These are phyloP conservation scores for Scolopax bukidnonensis DNA, from an alignment of 2,797 vertebrate genomes.

Conservation along the genomic window DNA sequence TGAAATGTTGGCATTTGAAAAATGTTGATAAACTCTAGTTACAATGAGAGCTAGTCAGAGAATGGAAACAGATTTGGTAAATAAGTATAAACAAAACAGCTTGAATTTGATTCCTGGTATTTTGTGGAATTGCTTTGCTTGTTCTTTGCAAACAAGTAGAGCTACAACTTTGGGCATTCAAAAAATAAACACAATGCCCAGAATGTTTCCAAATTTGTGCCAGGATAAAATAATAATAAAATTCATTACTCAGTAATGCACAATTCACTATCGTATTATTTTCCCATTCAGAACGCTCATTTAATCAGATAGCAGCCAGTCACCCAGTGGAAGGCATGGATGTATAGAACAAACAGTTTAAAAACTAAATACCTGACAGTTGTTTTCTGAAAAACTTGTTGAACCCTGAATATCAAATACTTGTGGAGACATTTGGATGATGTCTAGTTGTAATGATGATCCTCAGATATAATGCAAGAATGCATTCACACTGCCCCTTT, in stretches of 20 bases:
- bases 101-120: conserved; percentile 58
- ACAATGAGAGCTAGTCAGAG: conserved; percentile 61
- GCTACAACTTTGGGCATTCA: neutral
- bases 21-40: conserved; percentile 65
- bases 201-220: conserved; percentile 15
- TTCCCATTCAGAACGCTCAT: neutral
- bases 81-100: conserved; percentile 69
- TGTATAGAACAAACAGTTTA: neutral
- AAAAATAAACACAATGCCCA: conserved; percentile 10
- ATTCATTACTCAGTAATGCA: neutral
- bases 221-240: conserved; percentile 24
- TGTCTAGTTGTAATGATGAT: neutral
- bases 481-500: neutral
- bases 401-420: neutral
- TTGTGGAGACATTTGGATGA: neutral
- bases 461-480: neutral
- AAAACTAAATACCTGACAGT: neutral
- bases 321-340: neutral
- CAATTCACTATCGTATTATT: neutral
- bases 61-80: conserved; percentile 70
- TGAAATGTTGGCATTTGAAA: conserved; percentile 65
- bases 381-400: neutral
- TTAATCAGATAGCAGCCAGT: neutral
- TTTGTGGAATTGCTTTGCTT: conserved; percentile 47
- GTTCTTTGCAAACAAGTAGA: conserved; percentile 36